Evolutionary conservation across 1,140 invertebrate species (phyloP), one percentile per base, ranked within the genome.

Genomic region (Penaeus indicus): DNA sequence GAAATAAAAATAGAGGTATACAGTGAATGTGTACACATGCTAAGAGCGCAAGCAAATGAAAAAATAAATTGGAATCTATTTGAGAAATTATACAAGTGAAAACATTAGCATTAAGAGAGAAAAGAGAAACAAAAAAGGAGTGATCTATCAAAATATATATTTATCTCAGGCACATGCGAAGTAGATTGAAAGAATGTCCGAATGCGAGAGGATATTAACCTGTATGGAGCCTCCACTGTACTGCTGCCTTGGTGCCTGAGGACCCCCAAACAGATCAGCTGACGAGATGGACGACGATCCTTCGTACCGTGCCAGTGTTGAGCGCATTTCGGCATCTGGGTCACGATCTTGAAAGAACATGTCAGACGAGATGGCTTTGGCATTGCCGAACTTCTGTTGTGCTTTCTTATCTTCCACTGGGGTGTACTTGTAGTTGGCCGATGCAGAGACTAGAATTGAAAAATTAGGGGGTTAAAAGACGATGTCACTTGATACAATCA

Each of bases 311-410:
- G 94, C 94, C 25, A 97, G 92, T 92, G 95, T 96, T 82, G 94
- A 94, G 91, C 88, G 90, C 21, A 90, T 32, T 69, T 90, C 90
- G 63, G 81, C 78, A 64, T 90, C 85, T 21, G 85, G 79, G 62
- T 90, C 90, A 22, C 94, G 94, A 90, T 97, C 96, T 7, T 95
- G 96, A 92, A 99, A 99, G 93, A 96, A 99, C 94, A 99, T 98
- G 92, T 98, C 97, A 0, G 98, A 99, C 86, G 98, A 99, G 91
- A 99, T 99, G 4, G 97, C 96, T 94, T 99, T 99, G 10, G 98
- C 98, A 92, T 96, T 96, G 38, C 97, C 98, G 93, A 99, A 99
- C 94, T 99, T 99, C 92, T 97, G 97, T 92, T 97, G 97, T 19
- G 97, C 97, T 89, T 96, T 95, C 89, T 95, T 95, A 27, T 91